Evolutionary conservation across 2,113 vertebrate species (phyloP).

Genomic region (Myotis yumanensis): DNA sequence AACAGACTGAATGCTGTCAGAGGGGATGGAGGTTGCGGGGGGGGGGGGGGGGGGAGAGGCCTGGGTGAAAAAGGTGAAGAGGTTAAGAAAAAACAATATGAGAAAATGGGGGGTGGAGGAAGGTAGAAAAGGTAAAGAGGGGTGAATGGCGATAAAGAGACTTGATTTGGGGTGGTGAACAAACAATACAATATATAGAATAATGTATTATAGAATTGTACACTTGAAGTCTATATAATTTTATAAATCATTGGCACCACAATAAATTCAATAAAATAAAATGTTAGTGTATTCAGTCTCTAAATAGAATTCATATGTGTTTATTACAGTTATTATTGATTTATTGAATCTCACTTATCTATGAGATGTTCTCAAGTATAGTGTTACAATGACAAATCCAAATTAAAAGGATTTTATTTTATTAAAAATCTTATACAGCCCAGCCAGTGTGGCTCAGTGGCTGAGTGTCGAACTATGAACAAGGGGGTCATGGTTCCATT

Average conservation of each 20-base stretch:
- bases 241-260: neutral
- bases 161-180: neutral
- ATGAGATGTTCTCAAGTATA: neutral
- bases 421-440: neutral
- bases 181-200: neutral
- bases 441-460: no score
- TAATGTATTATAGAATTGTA: neutral
- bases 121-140: neutral
- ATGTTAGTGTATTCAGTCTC: neutral
- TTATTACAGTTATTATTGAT: neutral
- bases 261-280: neutral
- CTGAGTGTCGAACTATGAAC: no score
- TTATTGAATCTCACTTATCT: neutral
- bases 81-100: neutral
- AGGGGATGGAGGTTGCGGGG: neutral
- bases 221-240: neutral
- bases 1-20: neutral
- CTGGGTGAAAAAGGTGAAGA: neutral
- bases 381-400: slow-evolving; percentile 23
- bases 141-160: neutral
- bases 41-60: neutral
- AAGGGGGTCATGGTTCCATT: no score
- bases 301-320: neutral
- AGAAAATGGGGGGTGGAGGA: neutral
- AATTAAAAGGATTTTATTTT: neutral